phyloP scores from a whole-genome alignment of 2,797 vertebrate genomes.

The Channa striata region DNA sequence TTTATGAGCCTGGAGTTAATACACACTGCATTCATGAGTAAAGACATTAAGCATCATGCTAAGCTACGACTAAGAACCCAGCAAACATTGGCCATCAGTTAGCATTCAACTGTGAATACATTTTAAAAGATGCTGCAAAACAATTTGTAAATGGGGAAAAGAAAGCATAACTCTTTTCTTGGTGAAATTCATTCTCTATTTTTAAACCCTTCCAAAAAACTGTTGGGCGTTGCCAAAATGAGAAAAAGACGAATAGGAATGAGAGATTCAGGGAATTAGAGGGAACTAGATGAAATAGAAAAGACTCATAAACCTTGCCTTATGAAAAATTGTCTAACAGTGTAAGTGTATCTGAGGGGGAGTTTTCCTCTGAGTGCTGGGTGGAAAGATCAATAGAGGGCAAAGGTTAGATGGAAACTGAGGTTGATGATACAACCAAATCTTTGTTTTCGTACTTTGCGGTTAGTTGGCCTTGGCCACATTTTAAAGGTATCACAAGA shows the following conservation, averaged over 20 bases:
- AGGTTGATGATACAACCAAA: constrained; percentile 58
- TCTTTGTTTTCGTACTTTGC: constrained; percentile 53
- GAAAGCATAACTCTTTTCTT: too few species aligned
- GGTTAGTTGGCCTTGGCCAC: constrained; percentile 55
- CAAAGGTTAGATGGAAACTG: constrained; percentile 37
- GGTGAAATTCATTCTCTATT: too few species aligned
- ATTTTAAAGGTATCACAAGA: constrained; percentile 47
- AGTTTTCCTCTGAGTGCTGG: constrained; percentile 42
- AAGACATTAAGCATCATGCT: too few species aligned
- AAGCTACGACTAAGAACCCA: too few species aligned
- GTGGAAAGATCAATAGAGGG: constrained; percentile 50
- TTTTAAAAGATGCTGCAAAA: too few species aligned
- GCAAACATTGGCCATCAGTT: too few species aligned
- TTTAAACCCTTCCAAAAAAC: too few species aligned
- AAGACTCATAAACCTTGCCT: not conserved
- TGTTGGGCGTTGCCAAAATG: too few species aligned
- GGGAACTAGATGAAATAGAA: constrained; percentile 7
- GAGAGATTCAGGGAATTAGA: constrained; percentile 14
- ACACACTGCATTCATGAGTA: too few species aligned
- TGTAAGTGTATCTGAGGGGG: constrained; percentile 33
- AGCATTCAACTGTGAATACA: too few species aligned
- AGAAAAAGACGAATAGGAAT: not conserved
- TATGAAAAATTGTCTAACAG: constrained; percentile 40
- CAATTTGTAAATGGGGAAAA: too few species aligned
- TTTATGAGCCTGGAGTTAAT: too few species aligned